Percentiles rank a stretch among this genome's conserved stretches.
phyloP scores from a whole-genome alignment of 2,888 invertebrate species.

The Vandiemenella viatica region DNA sequence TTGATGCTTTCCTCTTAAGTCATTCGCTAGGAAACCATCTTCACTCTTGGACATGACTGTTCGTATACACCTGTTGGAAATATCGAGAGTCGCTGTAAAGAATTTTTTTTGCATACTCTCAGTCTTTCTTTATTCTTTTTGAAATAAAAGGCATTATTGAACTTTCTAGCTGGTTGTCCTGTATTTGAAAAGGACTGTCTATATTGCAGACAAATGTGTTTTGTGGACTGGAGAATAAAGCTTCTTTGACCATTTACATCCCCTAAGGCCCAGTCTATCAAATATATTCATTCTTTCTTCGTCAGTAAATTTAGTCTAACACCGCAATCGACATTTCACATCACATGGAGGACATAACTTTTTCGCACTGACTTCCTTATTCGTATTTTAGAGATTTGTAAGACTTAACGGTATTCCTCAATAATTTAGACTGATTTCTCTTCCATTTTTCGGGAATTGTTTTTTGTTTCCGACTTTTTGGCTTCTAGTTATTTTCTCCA shows the following conservation, averaged over 20 bases:
- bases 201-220: no score
- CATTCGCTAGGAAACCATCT: conserved; percentile 4
- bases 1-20: conserved; percentile 8
- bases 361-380: not conserved
- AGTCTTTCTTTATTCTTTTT: not conserved
- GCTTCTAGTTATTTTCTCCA: not conserved
- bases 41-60: not conserved
- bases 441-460: not conserved
- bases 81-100: no score
- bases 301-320: no score
- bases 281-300: no score
- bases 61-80: not conserved
- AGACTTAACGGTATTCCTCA: not conserved
- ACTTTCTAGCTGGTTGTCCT: no score
- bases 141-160: no score
- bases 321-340: not conserved
- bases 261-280: not conserved
- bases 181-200: no score
- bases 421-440: not conserved
- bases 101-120: not conserved
- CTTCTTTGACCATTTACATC: not conserved
- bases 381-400: not conserved
- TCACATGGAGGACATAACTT: not conserved
- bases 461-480: not conserved
- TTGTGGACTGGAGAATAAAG: no score